These are phyloP conservation scores for Ageneiosus marmoratus DNA, from an alignment of 2,113 vertebrate genomes.

Conservation along the genomic window DNA sequence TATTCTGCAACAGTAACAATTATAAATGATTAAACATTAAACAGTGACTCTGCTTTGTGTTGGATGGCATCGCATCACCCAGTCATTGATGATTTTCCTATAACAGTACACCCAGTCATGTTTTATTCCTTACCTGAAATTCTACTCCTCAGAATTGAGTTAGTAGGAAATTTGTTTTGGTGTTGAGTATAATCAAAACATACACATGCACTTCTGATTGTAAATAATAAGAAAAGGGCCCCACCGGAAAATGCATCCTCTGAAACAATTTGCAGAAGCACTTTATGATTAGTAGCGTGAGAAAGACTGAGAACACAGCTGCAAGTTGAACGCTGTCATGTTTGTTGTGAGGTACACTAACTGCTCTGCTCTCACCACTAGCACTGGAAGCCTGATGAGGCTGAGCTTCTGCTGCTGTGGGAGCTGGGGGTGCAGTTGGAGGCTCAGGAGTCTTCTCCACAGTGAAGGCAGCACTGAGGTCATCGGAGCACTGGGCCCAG, in stretches of 20 bases:
- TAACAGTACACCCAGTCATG: neutral
- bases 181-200: conserved; percentile 10
- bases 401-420: conserved; percentile 57
- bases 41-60: neutral
- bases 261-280: conserved; percentile 52
- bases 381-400: conserved; percentile 72
- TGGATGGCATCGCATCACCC: neutral
- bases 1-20: neutral
- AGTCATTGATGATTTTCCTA: neutral
- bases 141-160: neutral
- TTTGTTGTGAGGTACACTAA: conserved; percentile 31
- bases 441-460: conserved; percentile 66
- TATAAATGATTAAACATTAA: neutral
- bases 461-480: conserved; percentile 75
- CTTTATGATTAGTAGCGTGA: conserved; percentile 29
- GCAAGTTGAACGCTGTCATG: conserved; percentile 27
- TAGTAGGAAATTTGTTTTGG: conserved; percentile 5
- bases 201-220: neutral
- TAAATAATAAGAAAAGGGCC: conserved; percentile 39
- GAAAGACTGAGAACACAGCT: conserved; percentile 37
- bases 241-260: neutral
- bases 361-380: conserved; percentile 83
- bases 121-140: neutral
- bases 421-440: conserved; percentile 21
- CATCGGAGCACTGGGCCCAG: conserved; percentile 74